phyloP scores from a whole-genome alignment of 2,113 vertebrate species.

The Festucalex cinctus region DNA sequence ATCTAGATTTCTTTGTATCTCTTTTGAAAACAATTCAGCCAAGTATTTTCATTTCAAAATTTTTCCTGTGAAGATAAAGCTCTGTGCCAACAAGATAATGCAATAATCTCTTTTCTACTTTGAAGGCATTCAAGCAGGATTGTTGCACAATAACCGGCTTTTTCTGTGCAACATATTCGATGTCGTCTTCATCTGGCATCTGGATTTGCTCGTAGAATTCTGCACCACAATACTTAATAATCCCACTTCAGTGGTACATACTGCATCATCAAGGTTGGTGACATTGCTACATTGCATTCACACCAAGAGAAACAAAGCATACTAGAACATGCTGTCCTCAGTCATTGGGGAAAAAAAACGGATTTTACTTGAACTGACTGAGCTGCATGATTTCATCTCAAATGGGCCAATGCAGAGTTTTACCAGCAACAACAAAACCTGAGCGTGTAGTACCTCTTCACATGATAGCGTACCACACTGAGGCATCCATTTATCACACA shows the following conservation, averaged over 20 bases:
- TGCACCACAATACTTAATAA: constrained; percentile 43
- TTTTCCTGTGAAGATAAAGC: neutral
- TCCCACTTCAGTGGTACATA: constrained; percentile 57
- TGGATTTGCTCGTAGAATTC: constrained; percentile 31
- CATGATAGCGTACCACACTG: constrained; percentile 1
- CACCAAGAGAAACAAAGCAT: constrained; percentile 57
- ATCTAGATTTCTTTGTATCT: constrained; percentile 2
- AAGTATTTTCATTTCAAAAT: constrained; percentile 1
- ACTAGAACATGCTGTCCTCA: constrained; percentile 68
- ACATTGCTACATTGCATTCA: constrained; percentile 67
- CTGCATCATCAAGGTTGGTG: constrained; percentile 63
- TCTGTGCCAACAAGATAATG: constrained; percentile 1
- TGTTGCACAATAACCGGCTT: constrained; percentile 7
- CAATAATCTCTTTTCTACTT: constrained; percentile 8
- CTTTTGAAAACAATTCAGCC: neutral
- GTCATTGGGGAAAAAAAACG: constrained; percentile 46
- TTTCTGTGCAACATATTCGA: constrained; percentile 11
- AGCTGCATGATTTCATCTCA: constrained; percentile 49
- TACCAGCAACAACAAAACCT: constrained; percentile 13
- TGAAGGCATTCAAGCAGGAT: neutral
- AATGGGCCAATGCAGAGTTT: constrained; percentile 31
- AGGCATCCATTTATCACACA: neutral
- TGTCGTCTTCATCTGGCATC: constrained; percentile 35
- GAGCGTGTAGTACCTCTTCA: constrained; percentile 1
- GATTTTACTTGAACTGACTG: constrained; percentile 61